Base-by-base conservation (phyloP, 2,888 invertebrate species). In the Uloborus plumipes region DNA sequence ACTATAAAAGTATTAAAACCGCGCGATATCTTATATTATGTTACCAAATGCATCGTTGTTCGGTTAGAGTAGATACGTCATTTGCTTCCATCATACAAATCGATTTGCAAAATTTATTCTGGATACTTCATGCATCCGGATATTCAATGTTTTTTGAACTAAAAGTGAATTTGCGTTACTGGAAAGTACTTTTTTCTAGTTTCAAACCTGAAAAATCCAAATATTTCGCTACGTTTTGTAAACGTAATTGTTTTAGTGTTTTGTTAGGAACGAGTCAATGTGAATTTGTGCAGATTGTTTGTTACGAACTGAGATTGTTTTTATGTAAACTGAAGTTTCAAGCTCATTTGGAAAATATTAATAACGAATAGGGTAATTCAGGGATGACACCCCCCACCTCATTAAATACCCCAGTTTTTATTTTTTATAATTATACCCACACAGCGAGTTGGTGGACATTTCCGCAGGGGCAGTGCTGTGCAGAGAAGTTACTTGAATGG, bases 31-130 rank as follows among this genome's bases (percentile, higher is more conserved):
- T 74, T 72, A 59, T 20, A 26, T 18, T 69, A 76, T 53, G 20
- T 47, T 62, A 66, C 51, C 58, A 59, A 62, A 51, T 20, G 62
- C 58, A 67, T 73, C 72, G 50, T 72, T 62, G 61, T 72, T 79
- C 58, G 65, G 59, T 70, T 80, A 80, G 79, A 26, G 67, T 80
- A 80, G 79, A 69, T 31, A 50, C 64, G 59, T 39, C 55, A 47
- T 18, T 70, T 71, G 51, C 65, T 78, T 70, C 20, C 69, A 70
- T 22, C 69, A 70, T 22, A 18, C n/a, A 66, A 50, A 65, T 50
- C 50, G 65, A 15, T 65, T n/a, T 50, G n/a, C 53, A 31, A 47
- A 39, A 18, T 26, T 22, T 16, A 47, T 31, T 20, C 66, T 50
- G 66, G 49, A 59, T 59, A 59, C 50, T 50, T 50, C 9, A 64